Percentiles rank a stretch among this genome's conserved stretches.
Conservation (phyloP, 2,113 vertebrate species). For the Urocynchramus pylzowi region DNA sequence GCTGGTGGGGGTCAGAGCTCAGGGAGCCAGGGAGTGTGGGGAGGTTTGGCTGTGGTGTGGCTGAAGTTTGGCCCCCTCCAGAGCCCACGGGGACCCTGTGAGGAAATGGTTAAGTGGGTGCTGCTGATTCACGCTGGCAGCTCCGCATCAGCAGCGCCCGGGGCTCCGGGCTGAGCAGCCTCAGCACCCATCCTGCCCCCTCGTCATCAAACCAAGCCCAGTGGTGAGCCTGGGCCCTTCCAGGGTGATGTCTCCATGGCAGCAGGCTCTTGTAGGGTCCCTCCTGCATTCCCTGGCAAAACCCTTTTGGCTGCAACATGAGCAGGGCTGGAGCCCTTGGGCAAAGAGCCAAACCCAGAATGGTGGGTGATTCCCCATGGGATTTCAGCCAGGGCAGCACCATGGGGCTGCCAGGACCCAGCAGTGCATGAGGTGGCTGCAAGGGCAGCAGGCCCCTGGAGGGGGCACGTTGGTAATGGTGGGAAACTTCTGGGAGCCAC, state of each 20-base stretch:
- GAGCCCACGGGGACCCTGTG: not conserved
- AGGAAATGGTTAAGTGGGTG: not conserved
- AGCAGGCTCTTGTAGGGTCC: not conserved
- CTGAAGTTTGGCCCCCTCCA: fast-evolving
- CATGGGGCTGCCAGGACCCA: not conserved
- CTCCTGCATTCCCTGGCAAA: not conserved
- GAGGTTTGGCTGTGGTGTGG: not conserved
- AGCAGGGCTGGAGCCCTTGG: not conserved
- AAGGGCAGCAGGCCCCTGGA: not conserved
- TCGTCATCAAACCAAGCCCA: not conserved
- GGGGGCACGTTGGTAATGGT: fast-evolving
- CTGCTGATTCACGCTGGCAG: slow-evolving; percentile 43
- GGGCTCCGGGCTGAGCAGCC: not conserved
- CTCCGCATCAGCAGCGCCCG: not conserved
- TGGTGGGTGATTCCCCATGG: fast-evolving
- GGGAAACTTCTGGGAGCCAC: not conserved
- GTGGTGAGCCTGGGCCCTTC: not conserved
- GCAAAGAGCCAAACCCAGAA: not conserved
- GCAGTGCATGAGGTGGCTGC: not conserved
- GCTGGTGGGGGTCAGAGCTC: not conserved
- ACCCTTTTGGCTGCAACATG: not conserved
- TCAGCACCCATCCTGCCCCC: not conserved
- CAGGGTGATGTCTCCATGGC: not conserved
- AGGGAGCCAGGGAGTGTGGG: fast-evolving
- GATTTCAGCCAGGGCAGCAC: not conserved